These are phyloP conservation scores for Agrotis puta DNA, from an alignment of 2,888 invertebrate genomes.

Conservation along the genomic window DNA sequence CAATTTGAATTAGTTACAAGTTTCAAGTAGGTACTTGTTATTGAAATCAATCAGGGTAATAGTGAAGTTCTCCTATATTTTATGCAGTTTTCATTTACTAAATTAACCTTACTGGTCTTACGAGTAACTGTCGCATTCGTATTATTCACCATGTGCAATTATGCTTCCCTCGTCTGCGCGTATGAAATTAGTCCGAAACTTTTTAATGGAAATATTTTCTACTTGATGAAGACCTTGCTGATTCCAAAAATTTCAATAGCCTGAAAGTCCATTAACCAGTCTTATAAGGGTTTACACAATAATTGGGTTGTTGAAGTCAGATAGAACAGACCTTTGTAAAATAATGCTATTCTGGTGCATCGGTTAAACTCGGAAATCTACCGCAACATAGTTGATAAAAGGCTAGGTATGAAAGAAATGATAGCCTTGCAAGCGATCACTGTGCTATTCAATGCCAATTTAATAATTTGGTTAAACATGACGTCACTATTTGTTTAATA, in stretches of 20 bases:
- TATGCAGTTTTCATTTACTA: neutral
- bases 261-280: too few relatives aligned
- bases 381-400: too few relatives aligned
- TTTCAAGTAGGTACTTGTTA: conserved; percentile 10
- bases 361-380: too few relatives aligned
- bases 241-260: too few relatives aligned
- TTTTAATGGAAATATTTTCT: neutral
- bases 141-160: neutral
- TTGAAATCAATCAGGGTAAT: conserved; percentile 18
- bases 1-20: conserved; percentile 23
- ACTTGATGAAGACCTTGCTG: neutral
- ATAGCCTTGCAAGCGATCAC: neutral
- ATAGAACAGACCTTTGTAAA: too few relatives aligned
- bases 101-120: neutral
- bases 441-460: neutral
- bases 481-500: conserved; percentile 22
- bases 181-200: neutral
- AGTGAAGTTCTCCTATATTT: neutral
- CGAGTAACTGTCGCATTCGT: neutral
- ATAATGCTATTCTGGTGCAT: too few relatives aligned
- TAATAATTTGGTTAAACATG: neutral
- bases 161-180: neutral
- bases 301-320: too few relatives aligned
- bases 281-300: too few relatives aligned
- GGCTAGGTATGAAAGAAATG: too few relatives aligned